These are phyloP conservation scores for Metopolophium dirhodum DNA, from an alignment of 1,140 invertebrate genomes.

Conservation along the genomic window DNA sequence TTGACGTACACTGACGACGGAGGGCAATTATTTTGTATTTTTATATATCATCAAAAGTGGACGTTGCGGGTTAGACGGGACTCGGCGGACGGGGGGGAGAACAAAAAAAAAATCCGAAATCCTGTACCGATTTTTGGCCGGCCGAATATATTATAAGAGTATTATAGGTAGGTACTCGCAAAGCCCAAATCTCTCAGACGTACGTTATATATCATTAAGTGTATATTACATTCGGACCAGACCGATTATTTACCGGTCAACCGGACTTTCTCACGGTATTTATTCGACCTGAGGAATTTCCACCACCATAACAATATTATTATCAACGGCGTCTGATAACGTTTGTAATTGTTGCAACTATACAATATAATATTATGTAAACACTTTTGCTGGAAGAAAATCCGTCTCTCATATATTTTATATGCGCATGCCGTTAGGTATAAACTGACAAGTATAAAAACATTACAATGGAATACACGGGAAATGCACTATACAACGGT, in stretches of 20 bases:
- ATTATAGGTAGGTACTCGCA: not conserved
- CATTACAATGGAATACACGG: too few relatives aligned
- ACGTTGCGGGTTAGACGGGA: not conserved
- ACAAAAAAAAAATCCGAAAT: not conserved
- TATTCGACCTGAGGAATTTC: not conserved
- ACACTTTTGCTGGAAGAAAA: not conserved
- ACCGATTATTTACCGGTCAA: not conserved
- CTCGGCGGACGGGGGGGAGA: too few relatives aligned
- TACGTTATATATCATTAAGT: not conserved
- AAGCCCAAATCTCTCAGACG: slow-evolving; percentile 24
- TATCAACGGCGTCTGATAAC: not conserved
- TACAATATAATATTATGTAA: not conserved
- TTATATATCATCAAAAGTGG: not conserved
- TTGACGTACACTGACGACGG: slow-evolving; percentile 4
- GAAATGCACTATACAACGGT: too few relatives aligned
- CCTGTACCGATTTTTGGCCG: not conserved
- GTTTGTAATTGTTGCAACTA: not conserved
- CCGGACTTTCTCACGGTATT: slow-evolving; percentile 40
- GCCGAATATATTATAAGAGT: not conserved
- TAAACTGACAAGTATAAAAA: too few relatives aligned
- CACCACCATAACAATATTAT: too few relatives aligned
- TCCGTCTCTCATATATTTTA: not conserved
- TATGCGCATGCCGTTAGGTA: too few relatives aligned
- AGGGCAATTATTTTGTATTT: not conserved
- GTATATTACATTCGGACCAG: not conserved